Evolutionary conservation across 2,797 vertebrate genomes (phyloP), one percentile per base, ranked within the genome.

Genomic region (Parambassis ranga): DNA sequence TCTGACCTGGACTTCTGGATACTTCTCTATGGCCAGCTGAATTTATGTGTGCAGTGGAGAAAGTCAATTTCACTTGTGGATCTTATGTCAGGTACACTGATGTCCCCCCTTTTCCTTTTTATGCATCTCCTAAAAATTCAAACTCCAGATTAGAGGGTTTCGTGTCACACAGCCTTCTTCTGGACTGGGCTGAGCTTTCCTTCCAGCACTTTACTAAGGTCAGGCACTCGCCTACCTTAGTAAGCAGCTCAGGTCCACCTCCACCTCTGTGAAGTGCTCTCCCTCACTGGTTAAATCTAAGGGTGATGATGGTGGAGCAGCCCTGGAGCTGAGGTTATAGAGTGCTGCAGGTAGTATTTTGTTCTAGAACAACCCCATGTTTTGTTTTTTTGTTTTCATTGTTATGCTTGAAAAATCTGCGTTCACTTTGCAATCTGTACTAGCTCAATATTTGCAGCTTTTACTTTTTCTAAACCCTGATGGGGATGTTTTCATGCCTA

Each of bases 401-500:
- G 44, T 18, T 31, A 28, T 26, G 15, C 58, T 15, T 49, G 35
- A 43, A 26, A 65, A 44, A n/a, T n/a, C n/a, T n/a, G 20, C 43
- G 63, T 52, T 67, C 19, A 44, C 48, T 51, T 59, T 6, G 28
- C 30, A 63, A 35, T 56, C 53, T 70, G 43, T 10, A 3, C 14
- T 13, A 10, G 43, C 43, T 52, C 7, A 3, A 44, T 68, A 57
- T 65, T 46, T 71, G 28, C 1, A 0, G 37, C 24, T 32, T 51
- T 43, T 69, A 27, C 31, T 50, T 14, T 41, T 22, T 26, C 7
- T 1, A 39, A 55, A 66, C 19, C 23, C 5, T 35, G 33, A 55
- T 49, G 30, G 10, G 37, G 19, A 50, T 53, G 27, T 51, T 71
- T 82, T 64, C 26, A 36, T 71, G 27, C 33, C 10, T 50, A 13